Conservation (phyloP, 2,797 vertebrate species). For the Liasis olivaceus region DNA sequence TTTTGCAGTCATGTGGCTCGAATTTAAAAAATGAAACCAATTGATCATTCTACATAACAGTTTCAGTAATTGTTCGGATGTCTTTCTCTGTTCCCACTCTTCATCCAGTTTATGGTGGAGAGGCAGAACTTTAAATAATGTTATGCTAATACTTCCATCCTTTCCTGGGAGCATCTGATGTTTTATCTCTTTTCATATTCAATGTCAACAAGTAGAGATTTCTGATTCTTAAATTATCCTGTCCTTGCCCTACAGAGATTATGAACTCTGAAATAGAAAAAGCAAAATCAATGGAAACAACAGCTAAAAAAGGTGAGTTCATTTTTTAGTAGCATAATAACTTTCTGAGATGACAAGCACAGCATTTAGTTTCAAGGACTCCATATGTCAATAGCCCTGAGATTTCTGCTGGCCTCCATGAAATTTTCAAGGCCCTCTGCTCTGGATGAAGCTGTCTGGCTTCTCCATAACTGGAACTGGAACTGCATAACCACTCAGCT, state of each 20-base stretch:
- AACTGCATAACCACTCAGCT: background rate
- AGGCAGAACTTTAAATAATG: background rate
- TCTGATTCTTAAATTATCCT: background rate
- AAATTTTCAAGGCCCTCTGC: background rate
- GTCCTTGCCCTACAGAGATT: background rate
- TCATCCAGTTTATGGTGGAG: background rate
- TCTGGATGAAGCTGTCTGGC: no score
- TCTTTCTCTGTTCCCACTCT: background rate
- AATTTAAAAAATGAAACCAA: no score
- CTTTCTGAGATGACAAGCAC: background rate
- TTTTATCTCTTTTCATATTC: background rate
- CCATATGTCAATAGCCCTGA: background rate
- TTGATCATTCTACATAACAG: background rate
- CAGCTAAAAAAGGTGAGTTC: background rate
- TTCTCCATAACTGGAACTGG: background rate
- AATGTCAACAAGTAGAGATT: background rate
- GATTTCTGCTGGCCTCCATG: background rate
- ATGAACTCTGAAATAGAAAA: constrained; percentile 18
- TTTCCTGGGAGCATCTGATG: no score
- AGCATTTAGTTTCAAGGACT: background rate
- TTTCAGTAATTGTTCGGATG: background rate
- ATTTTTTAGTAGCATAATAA: background rate
- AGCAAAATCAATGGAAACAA: constrained; percentile 13
- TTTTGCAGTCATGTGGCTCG: background rate
- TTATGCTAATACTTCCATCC: background rate